Conservation (phyloP, 2,797 vertebrate genomes). For the Rousettus madagascariensis region DNA sequence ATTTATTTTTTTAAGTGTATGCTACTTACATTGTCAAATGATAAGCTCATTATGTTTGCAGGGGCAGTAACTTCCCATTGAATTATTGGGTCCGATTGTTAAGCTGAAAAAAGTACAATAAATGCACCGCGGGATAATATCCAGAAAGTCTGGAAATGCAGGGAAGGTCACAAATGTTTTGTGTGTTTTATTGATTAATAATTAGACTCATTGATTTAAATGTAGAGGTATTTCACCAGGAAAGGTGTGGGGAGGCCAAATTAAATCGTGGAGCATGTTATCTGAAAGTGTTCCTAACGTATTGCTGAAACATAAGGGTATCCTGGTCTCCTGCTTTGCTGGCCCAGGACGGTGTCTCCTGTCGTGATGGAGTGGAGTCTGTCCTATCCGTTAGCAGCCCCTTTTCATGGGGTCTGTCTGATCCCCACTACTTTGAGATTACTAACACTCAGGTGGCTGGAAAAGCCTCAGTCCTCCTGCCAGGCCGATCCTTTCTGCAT, state of each 20-base stretch:
- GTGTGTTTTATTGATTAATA: background rate
- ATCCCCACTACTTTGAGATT: background rate
- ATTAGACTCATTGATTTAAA: background rate
- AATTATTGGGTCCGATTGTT: background rate
- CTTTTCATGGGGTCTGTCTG: background rate
- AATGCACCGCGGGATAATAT: background rate
- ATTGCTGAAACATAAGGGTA: background rate
- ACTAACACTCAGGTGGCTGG: background rate
- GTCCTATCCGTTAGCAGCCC: background rate
- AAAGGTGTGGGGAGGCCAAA: background rate
- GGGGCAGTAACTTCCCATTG: background rate
- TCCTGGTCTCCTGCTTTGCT: background rate
- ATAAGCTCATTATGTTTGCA: background rate
- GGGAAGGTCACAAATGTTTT: background rate
- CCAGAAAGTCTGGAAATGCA: background rate
- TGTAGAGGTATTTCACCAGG: background rate
- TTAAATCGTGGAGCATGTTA: background rate
- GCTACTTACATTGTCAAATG: background rate
- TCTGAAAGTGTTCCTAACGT: background rate
- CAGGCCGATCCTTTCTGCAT: background rate
- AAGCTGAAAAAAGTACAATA: background rate
- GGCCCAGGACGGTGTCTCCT: background rate
- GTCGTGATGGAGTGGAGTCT: accelerated
- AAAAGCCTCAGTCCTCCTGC: background rate
- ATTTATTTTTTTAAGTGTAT: background rate